Evolutionary conservation across 2,797 vertebrate genomes (phyloP).

Genomic region (Spinus olivaceus): DNA sequence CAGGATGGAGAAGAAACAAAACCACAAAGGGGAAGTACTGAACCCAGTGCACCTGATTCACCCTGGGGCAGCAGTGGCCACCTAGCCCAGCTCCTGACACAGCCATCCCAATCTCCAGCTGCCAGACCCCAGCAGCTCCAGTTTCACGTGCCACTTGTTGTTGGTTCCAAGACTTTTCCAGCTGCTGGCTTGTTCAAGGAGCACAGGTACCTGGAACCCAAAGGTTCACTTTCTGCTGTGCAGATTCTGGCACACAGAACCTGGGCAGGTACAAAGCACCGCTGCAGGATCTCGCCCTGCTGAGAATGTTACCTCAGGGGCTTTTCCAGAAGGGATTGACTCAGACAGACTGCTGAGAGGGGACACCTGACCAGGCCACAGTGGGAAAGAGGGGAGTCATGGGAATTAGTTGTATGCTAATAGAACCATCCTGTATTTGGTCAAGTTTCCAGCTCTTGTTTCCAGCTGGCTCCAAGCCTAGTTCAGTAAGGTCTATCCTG

Average conservation of each 20-base stretch:
- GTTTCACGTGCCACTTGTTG: accelerated
- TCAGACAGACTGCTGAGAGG: neutral
- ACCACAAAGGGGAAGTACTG: neutral
- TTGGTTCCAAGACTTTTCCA: accelerated
- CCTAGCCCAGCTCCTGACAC: neutral
- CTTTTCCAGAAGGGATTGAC: neutral
- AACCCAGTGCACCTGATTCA: neutral
- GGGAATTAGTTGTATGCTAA: neutral
- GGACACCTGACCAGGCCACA: neutral
- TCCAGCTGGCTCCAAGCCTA: neutral
- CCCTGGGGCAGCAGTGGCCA: neutral
- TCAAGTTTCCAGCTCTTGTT: neutral
- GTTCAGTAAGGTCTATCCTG: neutral
- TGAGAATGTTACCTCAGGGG: neutral
- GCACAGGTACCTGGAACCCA: accelerated
- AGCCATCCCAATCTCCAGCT: neutral
- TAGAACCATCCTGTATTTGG: neutral
- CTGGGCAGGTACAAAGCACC: accelerated
- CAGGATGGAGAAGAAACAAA: neutral
- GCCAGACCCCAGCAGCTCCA: neutral
- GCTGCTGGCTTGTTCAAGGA: neutral
- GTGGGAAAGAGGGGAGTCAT: neutral
- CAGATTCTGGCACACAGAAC: neutral
- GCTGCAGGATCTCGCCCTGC: neutral
- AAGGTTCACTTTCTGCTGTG: neutral